These are phyloP conservation scores for Stigmatopora nigra DNA, from an alignment of 2,113 vertebrate species.

Conservation along the genomic window DNA sequence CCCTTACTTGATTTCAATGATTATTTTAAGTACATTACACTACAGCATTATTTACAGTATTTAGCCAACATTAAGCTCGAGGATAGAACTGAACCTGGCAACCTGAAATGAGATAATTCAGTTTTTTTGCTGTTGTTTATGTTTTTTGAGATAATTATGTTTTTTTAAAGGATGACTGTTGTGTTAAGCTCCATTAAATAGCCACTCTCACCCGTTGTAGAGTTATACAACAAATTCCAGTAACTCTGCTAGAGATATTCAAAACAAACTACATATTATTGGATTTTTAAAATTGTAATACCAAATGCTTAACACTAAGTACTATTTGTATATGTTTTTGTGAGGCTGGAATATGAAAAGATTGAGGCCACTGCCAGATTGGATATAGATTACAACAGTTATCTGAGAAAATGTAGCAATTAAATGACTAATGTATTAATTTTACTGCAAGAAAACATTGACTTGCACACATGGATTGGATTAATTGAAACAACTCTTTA, in stretches of 20 bases:
- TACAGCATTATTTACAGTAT: not conserved
- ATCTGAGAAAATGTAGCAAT: not conserved
- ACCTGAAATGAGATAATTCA: not conserved
- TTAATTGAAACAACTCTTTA: not conserved
- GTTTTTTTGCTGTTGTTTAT: no score
- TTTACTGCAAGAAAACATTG: not conserved
- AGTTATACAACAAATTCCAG: not conserved
- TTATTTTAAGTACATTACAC: not conserved
- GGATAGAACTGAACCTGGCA: not conserved
- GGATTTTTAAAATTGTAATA: conserved; percentile 26
- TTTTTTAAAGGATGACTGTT: no score
- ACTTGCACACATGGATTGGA: not conserved
- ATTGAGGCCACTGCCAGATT: conserved; percentile 18
- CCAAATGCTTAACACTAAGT: conserved; percentile 33
- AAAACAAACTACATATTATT: conserved; percentile 18
- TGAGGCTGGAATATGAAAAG: conserved; percentile 30
- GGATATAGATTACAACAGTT: conserved; percentile 21
- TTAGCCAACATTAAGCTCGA: not conserved
- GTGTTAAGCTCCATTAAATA: not conserved
- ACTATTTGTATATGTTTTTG: conserved; percentile 22
- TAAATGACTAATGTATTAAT: conserved; percentile 1
- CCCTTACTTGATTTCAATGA: not conserved
- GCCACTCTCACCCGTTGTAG: conserved; percentile 14
- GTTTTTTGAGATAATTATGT: no score
- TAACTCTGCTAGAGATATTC: conserved; percentile 11